Base-by-base conservation (phyloP, 2,888 invertebrate species). In the Iphiclides podalirius region DNA sequence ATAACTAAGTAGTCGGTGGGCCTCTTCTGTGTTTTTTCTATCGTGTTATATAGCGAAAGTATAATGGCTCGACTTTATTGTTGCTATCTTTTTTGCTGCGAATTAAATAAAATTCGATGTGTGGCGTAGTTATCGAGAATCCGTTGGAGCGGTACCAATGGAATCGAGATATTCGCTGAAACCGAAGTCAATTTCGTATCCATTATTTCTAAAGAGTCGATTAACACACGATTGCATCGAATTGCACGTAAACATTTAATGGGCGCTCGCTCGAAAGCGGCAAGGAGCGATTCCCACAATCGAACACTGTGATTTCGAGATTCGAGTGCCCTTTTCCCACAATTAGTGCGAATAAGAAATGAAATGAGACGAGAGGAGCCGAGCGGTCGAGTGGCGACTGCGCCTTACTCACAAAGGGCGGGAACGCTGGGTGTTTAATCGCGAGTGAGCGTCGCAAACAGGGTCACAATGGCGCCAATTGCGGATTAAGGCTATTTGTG, bases 401-500 rank as follows among this genome's bases (percentile, higher is more conserved):
- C 20, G 20, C 3, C 63, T 57, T 55, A 52, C 57, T 61, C 63
- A 78, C 76, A 79, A 80, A 66, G 73, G 72, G 72, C 74, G 70
- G 66, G 66, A 67, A 64, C 69, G 73, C 75, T n/a, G 71, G 73
- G 72, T 76, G 82, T 70, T 68, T 70, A 81, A 76, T 83, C 79
- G 77, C 67, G 63, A 69, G 75, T 73, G 59, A 61, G 69, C 70
- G 72, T 67, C 71, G 52, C n/a, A n/a, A n/a, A n/a, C n/a, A n/a
- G n/a, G n/a, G n/a, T n/a, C n/a, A 61, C 57, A 49, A 52, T 55
- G 59, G 57, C 54, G 69, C 65, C 72, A 75, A 70, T 67, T 64
- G 54, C 63, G 78, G 81, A 80, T 80, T 77, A 79, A 75, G 70
- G 73, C 77, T 85, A 80, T 85, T 84, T 83, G 79, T 77, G 71